Evolutionary conservation across 1,140 invertebrate species (phyloP), one percentile per base, ranked within the genome.

Genomic region (Colletes gigas): DNA sequence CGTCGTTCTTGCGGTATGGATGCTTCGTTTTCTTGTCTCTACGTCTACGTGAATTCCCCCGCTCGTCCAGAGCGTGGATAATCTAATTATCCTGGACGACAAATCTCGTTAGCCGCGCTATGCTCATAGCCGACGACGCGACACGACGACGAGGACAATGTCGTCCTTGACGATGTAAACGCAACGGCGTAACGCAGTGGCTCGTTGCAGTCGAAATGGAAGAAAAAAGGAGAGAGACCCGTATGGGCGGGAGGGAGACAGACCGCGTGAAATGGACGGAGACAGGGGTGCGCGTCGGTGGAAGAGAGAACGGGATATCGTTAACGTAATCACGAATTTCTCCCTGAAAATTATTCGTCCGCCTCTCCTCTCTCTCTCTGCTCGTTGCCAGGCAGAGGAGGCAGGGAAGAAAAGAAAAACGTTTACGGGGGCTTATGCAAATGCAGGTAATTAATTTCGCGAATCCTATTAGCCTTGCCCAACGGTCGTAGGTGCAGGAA

Each of bases 371-470:
- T 21, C 47, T 30, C 55, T 21, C 30, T 30, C 69, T 54, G 39
- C 54, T 66, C 59, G 76, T 19, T 75, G 69, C 50, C 70, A 60
- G 55, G n/a, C 60, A 66, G 63, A 63, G 50, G 57, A 50, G 79
- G 62, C 52, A 67, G 54, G 69, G 62, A 74, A 80, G 83, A 82
- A 84, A 84, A 88, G 86, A 87, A 88, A 87, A 91, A 89, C 84
- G 80, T 89, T 86, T 85, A 88, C 84, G 76, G 81, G 87, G 87
- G 88, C 86, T 90, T 89, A 91, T 91, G 90, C 88, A 91, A 90
- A 91, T 91, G 85, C 79, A 84, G 82, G 87, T 90, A 91, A 91
- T 91, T 91, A 89, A 91, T 91, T 91, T 90, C 84, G 84, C 78
- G 86, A 90, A 91, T 90, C 89, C 89, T 89, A 90, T 91, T 91